These are phyloP conservation scores for Mustela lutreola DNA, from an alignment of 2,113 vertebrate species.

Conservation along the genomic window DNA sequence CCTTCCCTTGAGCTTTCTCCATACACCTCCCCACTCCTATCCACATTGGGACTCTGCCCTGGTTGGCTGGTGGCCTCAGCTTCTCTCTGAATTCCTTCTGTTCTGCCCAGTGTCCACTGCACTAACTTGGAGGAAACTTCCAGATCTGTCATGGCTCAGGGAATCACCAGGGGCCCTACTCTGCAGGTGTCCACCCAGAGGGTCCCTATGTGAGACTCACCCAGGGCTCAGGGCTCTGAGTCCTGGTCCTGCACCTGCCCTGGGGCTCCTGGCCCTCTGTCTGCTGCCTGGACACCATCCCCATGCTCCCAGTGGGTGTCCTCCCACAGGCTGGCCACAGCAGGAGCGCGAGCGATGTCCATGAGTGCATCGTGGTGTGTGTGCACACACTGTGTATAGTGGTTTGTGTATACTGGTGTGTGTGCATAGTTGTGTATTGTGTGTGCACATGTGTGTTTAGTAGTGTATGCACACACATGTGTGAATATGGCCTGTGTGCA, in stretches of 20 bases:
- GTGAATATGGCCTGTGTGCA: background rate
- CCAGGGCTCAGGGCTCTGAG: too few species aligned
- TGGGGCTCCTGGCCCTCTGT: background rate
- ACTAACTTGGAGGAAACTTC: background rate
- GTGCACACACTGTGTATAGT: background rate
- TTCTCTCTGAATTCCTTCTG: background rate
- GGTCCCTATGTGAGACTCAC: background rate
- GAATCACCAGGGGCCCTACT: background rate
- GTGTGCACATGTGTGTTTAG: background rate
- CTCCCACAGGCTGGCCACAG: background rate
- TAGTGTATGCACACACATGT: background rate
- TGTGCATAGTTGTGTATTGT: background rate
- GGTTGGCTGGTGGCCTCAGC: background rate
- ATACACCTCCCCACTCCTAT: accelerated
- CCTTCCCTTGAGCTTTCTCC: background rate
- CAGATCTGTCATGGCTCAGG: background rate
- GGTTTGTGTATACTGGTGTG: background rate
- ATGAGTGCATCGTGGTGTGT: background rate
- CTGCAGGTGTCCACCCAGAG: background rate
- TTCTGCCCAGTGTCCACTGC: background rate
- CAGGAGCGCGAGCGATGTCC: background rate
- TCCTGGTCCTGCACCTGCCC: background rate
- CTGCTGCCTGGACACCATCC: background rate
- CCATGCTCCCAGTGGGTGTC: background rate
- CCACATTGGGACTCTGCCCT: background rate